Evolutionary conservation across 2,888 invertebrate genomes (phyloP), one percentile per base, ranked within the genome.

Genomic region (Stenodema calcarata): DNA sequence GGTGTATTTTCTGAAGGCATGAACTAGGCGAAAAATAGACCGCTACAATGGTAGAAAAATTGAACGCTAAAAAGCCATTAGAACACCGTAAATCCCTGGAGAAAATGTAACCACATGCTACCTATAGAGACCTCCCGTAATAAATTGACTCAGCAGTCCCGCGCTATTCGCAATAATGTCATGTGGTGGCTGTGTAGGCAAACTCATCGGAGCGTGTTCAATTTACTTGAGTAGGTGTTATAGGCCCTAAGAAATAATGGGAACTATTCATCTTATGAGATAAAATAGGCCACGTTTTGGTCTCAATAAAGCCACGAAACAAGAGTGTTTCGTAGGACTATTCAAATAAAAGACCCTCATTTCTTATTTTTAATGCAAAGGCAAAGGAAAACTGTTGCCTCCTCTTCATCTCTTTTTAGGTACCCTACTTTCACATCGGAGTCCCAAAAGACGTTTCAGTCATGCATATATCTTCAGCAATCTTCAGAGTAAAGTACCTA

Each of bases 221-320:
- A 78, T 78, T 78, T 78, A 78, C 78, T 78, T 44, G 30, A 78
- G 78, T 78, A 78, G 78, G 78, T 78, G 78, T 78, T 78, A 27
- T 30, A 27, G 78, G 78, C 44, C 27, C 41, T 12, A 44, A 44
- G 44, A 78, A 78, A 44, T 78, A 78, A 78, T 18, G 78, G 41
- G 18, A 41, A 16, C 78, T 41, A 42, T 78, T 44, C 78, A 78
- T 78, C 78, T 78, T 44, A 18, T 7, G 42, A 42, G 44, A 78
- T 62, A 62, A 62, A 62, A 62, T 23, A 23, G 62, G 12, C 12
- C 14, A 14, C 16, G 47, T 47, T 14, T 12, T 16, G 47, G 7
- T 47, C 47, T 35, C 35, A 35, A 35, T 35, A 35, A 35, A 35
- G 2, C 35, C 35, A 7, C 2, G 4, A 7, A 35, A 35, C 35